Percentiles rank a stretch among this genome's conserved stretches.
Conservation (phyloP, 2,797 vertebrate genomes). For the Melanotaenia parkinsoni region DNA sequence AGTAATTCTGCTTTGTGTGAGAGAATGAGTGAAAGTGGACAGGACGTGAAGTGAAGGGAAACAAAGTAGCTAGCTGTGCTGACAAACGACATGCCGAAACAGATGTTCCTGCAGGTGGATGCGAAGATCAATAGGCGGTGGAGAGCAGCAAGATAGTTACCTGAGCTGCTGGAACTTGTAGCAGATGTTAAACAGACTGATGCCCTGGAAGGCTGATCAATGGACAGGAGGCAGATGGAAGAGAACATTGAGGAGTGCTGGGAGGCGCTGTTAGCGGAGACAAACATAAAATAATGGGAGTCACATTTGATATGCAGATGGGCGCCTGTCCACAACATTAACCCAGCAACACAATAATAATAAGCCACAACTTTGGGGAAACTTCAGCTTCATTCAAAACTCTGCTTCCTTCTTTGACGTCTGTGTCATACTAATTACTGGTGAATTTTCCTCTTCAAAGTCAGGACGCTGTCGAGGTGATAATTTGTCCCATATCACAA, state of each 20-base stretch:
- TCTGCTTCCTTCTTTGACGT: slow-evolving; percentile 79
- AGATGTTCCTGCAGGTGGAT: slow-evolving; percentile 88
- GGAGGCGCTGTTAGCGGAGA: slow-evolving; percentile 68
- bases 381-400: slow-evolving; percentile 79
- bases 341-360: slow-evolving; percentile 70
- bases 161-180: slow-evolving; percentile 85
- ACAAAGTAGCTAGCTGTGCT: slow-evolving; percentile 73
- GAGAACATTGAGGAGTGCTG: slow-evolving; percentile 78
- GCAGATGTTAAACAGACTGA: slow-evolving; percentile 88
- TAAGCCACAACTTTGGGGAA: slow-evolving; percentile 66
- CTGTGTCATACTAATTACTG: slow-evolving; percentile 83
- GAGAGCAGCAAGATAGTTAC: slow-evolving; percentile 83
- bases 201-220: slow-evolving; percentile 87
- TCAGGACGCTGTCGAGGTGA: slow-evolving; percentile 80
- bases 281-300: slow-evolving; percentile 78
- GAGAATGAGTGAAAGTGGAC: slow-evolving; percentile 78
- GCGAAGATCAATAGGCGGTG: slow-evolving; percentile 83
- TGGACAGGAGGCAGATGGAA: slow-evolving; percentile 87
- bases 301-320: slow-evolving; percentile 84
- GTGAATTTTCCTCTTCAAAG: slow-evolving; percentile 82
- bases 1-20: slow-evolving; percentile 56
- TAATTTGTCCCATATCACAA: slow-evolving; percentile 89
- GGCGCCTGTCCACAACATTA: slow-evolving; percentile 76
- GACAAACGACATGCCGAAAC: slow-evolving; percentile 81
- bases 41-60: slow-evolving; percentile 63